Evolutionary conservation across 1,140 invertebrate genomes (phyloP), one percentile per base, ranked within the genome.

Genomic region (Drosophila miranda): DNA sequence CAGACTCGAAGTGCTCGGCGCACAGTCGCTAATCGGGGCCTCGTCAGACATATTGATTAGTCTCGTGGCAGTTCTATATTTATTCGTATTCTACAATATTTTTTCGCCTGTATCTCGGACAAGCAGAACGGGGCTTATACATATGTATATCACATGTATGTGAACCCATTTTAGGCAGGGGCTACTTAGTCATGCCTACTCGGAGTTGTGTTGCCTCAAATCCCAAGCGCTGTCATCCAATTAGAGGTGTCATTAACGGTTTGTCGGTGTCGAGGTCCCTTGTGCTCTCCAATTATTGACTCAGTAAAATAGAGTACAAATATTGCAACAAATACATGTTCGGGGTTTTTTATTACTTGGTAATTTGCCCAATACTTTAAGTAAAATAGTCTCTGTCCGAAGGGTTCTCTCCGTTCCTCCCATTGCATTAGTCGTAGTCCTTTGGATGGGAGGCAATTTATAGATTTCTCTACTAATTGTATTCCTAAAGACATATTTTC

Each of bases 231-330:
- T 88, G 78, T 90, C 75, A 79, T 59, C 75, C 78, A 88, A 82
- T 90, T 90, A 79, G 50, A 84, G 80, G 88, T 90, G 88, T 90
- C 88, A 90, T 90, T 90, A 90, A 79, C 78, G 80, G 82, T 70
- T 86, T 80, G 80, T 86, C 57, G 50, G 41, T 11, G 30, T 34
- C 30, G 28, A 8, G 8, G 56, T 74, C 69, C 69, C 57, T 59
- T 79, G 88, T 88, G 69, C 72, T 88, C 82, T 69, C 77, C 79
- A 84, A 83, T 83, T 88, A 89, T 42, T 52, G 57, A 9, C 60
- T 46, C 44, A 52, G 11, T 38, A 13, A 8, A 38, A 38, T 13
- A 13, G 34, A 38, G 34, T 38, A 73, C 68, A 87, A 78, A 78
- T 77, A 81, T 70, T 75, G 80, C 62, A 78, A 84, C 74, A 89